Conservation (phyloP, 1,140 invertebrate genomes). For the Paraescarpia echinospica region DNA sequence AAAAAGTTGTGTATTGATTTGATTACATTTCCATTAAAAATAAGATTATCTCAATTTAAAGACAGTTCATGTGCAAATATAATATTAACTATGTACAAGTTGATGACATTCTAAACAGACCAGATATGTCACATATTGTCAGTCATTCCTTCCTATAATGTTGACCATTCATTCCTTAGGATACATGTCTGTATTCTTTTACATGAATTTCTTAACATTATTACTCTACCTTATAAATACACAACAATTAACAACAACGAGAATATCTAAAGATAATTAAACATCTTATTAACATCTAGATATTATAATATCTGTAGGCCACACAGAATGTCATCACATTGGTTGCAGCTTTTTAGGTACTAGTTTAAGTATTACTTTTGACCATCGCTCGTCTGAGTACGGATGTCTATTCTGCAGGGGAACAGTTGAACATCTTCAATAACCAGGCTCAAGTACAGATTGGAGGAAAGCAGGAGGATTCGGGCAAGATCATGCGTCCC, state of each 20-base stretch:
- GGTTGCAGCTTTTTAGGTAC: not conserved
- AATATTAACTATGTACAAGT: not conserved
- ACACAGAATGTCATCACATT: not conserved
- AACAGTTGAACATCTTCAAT: conserved; percentile 79
- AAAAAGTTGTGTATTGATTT: not conserved
- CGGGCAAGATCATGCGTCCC: conserved; percentile 72
- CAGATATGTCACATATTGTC: not conserved
- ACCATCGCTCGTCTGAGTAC: not conserved
- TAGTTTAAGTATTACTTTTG: not conserved
- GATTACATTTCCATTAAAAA: not conserved
- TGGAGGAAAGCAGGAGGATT: conserved; percentile 77
- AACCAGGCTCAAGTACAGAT: conserved; percentile 85
- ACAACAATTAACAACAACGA: not conserved
- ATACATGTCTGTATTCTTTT: not conserved
- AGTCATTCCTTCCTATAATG: too few relatives aligned
- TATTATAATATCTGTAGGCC: not conserved
- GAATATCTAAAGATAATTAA: not conserved
- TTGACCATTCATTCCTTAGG: not conserved
- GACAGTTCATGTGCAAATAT: not conserved
- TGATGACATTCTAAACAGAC: not conserved
- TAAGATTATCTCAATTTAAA: not conserved
- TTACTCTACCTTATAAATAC: not conserved
- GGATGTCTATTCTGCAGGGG: not conserved
- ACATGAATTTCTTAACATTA: not conserved
- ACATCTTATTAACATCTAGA: not conserved